A percentile compares a stretch with the other conserved stretches of the same genome.
phyloP scores from a whole-genome alignment of 2,113 vertebrate species.

The Etheostoma cragini region DNA sequence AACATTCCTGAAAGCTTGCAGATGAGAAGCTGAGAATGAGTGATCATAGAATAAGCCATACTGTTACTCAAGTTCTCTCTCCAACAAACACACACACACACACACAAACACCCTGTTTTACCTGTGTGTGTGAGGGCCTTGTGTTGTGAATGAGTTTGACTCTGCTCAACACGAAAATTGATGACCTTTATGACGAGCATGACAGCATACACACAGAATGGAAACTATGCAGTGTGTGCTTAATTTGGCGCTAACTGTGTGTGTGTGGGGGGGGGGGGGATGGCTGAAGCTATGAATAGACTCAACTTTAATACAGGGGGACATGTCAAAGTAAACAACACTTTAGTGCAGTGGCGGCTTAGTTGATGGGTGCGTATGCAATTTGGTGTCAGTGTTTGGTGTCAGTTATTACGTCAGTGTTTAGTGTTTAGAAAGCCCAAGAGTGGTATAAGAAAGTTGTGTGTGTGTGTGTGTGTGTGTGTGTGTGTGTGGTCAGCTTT shows the following conservation, averaged over 20 bases:
- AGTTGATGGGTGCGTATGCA: not conserved
- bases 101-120: not conserved
- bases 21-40: constrained; percentile 48
- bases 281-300: constrained; percentile 40
- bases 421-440: not conserved
- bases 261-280: not conserved
- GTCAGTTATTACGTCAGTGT: no score
- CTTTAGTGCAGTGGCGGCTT: not conserved
- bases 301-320: constrained; percentile 13
- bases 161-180: not conserved
- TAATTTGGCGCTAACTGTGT: constrained; percentile 4
- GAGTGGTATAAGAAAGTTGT: not conserved
- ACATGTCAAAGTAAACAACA: constrained; percentile 24
- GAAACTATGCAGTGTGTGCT: constrained; percentile 34
- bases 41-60: constrained; percentile 36
- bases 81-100: constrained; percentile 13
- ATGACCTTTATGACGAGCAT: not conserved
- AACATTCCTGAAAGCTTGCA: constrained; percentile 8
- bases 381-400: constrained; percentile 1
- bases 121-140: not conserved
- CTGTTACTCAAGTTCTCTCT: not conserved
- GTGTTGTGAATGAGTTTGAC: constrained; percentile 1
- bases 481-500: not conserved
- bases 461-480: no score
- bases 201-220: constrained; percentile 27